Evolutionary conservation across 1,140 invertebrate genomes (phyloP).

Genomic region (Zeugodacus cucurbitae): DNA sequence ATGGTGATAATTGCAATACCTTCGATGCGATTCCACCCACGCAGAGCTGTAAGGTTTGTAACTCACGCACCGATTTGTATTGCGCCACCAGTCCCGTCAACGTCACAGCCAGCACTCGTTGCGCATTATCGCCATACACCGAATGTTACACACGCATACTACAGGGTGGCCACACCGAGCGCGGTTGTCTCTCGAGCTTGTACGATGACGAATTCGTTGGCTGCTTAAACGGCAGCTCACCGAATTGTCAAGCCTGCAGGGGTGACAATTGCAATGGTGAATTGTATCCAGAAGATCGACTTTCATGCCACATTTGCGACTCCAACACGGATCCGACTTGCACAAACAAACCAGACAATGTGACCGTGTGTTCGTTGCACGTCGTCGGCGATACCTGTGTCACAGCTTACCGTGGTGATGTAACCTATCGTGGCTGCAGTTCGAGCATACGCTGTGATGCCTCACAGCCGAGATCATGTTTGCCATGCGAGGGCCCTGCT

Average conservation of each 20-base stretch:
- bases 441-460: slow-evolving; percentile 54
- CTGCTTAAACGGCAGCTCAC: slow-evolving; percentile 57
- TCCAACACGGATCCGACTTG: slow-evolving; percentile 51
- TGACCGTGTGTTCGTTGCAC: slow-evolving; percentile 52
- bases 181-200: slow-evolving; percentile 58
- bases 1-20: slow-evolving; percentile 53
- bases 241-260: slow-evolving; percentile 49
- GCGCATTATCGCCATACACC: slow-evolving; percentile 48
- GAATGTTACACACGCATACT: slow-evolving; percentile 58
- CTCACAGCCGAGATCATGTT: slow-evolving; percentile 50
- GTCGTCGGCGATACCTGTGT: slow-evolving; percentile 52
- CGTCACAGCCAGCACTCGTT: slow-evolving; percentile 48
- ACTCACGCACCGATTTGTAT: slow-evolving; percentile 54
- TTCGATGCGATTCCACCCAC: slow-evolving; percentile 49
- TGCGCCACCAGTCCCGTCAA: slow-evolving; percentile 51
- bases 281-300: slow-evolving; percentile 51
- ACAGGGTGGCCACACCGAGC: slow-evolving; percentile 54
- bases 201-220: slow-evolving; percentile 56
- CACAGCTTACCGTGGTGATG: slow-evolving; percentile 51
- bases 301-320: slow-evolving; percentile 58
- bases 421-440: slow-evolving; percentile 54
- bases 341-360: slow-evolving; percentile 48
- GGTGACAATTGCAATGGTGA: slow-evolving; percentile 53
- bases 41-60: slow-evolving; percentile 53
- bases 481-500: slow-evolving; percentile 52